Percentiles rank a stretch among this genome's conserved stretches.
Evolutionary conservation across 2,888 invertebrate genomes (phyloP).

Genomic region (Galeruca laticollis): DNA sequence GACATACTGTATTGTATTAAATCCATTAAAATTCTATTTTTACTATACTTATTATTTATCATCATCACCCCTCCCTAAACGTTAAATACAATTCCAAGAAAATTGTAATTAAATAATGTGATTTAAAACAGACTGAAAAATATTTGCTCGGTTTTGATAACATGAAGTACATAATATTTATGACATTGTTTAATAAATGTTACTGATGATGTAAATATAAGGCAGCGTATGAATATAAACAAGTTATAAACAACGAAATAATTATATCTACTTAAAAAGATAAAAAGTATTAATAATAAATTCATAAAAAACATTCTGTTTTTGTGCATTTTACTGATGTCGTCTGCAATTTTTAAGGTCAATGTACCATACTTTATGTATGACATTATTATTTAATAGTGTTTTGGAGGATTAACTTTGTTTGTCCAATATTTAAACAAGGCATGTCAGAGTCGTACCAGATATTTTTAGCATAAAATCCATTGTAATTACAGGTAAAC

Average conservation of each 20-base stretch:
- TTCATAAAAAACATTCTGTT: conserved; percentile 38
- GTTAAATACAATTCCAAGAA: background rate
- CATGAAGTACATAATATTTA: conserved; percentile 9
- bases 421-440: conserved; percentile 47
- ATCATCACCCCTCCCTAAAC: background rate
- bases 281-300: conserved; percentile 23
- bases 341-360: conserved; percentile 51
- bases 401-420: conserved; percentile 47
- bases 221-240: conserved; percentile 12
- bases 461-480: background rate
- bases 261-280: conserved; percentile 11
- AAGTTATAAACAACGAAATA: conserved; percentile 17
- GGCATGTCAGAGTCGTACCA: conserved; percentile 23
- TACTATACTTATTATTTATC: too few species aligned
- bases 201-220: background rate
- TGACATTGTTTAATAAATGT: background rate
- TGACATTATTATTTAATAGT: conserved; percentile 50
- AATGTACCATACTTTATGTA: conserved; percentile 49
- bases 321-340: conserved; percentile 38
- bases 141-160: conserved; percentile 13
- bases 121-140: conserved; percentile 4
- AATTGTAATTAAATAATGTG: background rate
- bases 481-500: background rate
- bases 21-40: too few species aligned
- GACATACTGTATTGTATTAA: too few species aligned